A percentile compares a stretch with the other conserved stretches of the same genome.
These are phyloP conservation scores for Caenorhabditis imperialis DNA, from an alignment of 2,888 invertebrate genomes.

Conservation along the genomic window DNA sequence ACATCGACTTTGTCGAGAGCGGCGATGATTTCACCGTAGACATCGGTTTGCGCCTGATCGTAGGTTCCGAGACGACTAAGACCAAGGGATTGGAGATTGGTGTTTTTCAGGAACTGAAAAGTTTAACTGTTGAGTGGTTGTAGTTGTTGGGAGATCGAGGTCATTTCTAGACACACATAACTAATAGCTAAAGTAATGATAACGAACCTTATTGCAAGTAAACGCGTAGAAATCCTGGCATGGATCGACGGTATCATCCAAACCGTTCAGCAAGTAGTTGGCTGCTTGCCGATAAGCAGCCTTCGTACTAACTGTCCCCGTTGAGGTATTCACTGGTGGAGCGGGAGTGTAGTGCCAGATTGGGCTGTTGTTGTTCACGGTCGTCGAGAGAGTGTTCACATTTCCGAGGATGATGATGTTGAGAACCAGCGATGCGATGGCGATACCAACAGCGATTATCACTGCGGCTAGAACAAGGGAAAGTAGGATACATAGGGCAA, in stretches of 20 bases:
- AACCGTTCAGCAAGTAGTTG: slow-evolving; percentile 63
- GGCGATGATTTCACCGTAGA: slow-evolving; percentile 62
- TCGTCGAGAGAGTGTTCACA: slow-evolving; percentile 49
- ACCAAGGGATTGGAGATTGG: slow-evolving; percentile 39
- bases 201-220: slow-evolving; percentile 59
- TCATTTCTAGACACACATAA: neutral
- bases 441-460: slow-evolving; percentile 54
- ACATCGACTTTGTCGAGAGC: slow-evolving; percentile 54
- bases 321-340: slow-evolving; percentile 35
- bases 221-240: slow-evolving; percentile 70
- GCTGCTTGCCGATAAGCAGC: slow-evolving; percentile 40
- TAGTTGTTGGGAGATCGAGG: too few relatives aligned
- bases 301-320: slow-evolving; percentile 27
- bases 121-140: too few relatives aligned
- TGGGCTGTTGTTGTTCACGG: slow-evolving; percentile 47
- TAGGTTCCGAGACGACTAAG: slow-evolving; percentile 67
- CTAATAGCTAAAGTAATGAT: neutral
- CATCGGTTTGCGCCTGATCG: slow-evolving; percentile 67
- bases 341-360: slow-evolving; percentile 49
- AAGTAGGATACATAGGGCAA: neutral
- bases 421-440: slow-evolving; percentile 64
- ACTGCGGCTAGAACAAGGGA: slow-evolving; percentile 51
- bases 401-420: slow-evolving; percentile 65
- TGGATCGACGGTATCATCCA: slow-evolving; percentile 69
- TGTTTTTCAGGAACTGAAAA: slow-evolving; percentile 54